Evolutionary conservation across 2,888 invertebrate genomes (phyloP).

Genomic region (Resseliella maxima): DNA sequence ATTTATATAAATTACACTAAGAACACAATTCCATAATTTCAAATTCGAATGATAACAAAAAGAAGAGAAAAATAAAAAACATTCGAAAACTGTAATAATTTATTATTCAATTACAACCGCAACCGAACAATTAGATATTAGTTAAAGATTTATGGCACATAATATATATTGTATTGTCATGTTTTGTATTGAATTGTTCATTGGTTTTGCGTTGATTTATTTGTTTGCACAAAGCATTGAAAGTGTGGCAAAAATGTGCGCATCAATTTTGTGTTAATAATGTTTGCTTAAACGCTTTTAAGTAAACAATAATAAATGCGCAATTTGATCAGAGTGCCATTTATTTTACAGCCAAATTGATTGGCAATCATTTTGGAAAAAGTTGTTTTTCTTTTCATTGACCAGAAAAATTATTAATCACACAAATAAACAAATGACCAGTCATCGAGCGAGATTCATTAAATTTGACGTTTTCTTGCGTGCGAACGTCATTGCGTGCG

Average conservation of each 20-base stretch:
- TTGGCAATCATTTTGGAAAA: not conserved
- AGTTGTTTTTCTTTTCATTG: too few relatives aligned
- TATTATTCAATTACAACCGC: conserved; percentile 13
- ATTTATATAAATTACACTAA: too few relatives aligned
- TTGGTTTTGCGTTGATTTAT: conserved; percentile 6
- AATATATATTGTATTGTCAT: not conserved
- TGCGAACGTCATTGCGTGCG: too few relatives aligned
- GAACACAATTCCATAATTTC: not conserved
- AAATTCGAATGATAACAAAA: not conserved
- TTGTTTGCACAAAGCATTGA: not conserved
- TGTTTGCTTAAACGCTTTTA: not conserved
- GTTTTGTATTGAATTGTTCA: not conserved
- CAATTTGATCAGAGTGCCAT: not conserved
- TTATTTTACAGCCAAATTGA: conserved; percentile 6
- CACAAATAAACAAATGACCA: too few relatives aligned
- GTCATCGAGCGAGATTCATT: too few relatives aligned
- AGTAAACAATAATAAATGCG: not conserved
- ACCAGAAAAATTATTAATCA: too few relatives aligned
- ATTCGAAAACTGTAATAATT: not conserved
- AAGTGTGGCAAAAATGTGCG: not conserved
- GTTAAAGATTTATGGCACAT: not conserved
- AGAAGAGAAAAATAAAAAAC: not conserved
- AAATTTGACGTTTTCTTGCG: too few relatives aligned
- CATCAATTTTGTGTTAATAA: not conserved
- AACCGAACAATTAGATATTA: not conserved